Evolutionary conservation across 2,797 vertebrate genomes (phyloP).

Genomic region (Fratercula arctica): DNA sequence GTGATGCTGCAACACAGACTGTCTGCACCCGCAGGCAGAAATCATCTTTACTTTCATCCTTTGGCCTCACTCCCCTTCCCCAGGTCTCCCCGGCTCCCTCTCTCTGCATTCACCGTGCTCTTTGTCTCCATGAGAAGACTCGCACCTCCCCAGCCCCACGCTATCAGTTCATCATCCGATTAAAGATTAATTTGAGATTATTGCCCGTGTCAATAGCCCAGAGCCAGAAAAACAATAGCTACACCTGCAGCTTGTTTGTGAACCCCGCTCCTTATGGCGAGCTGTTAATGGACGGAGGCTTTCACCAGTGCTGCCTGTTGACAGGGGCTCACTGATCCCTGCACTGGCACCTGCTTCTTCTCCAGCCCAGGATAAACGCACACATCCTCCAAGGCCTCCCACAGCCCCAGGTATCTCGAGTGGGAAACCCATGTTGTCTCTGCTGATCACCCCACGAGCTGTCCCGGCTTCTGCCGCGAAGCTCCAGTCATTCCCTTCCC

Average conservation of each 20-base stretch:
- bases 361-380: not conserved
- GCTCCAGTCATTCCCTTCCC: not conserved
- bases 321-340: not conserved
- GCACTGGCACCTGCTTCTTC: slow-evolving; percentile 50
- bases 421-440: accelerated
- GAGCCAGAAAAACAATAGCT: slow-evolving; percentile 52
- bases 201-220: slow-evolving; percentile 19
- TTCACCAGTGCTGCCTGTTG: not conserved
- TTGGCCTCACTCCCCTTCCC: not conserved
- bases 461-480: accelerated
- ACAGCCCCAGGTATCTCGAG: not conserved
- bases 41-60: not conserved
- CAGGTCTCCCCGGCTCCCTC: not conserved
- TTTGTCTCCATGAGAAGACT: not conserved
- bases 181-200: slow-evolving; percentile 67
- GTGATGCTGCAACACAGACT: not conserved
- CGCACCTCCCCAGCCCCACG: not conserved
- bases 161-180: slow-evolving; percentile 12
- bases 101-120: not conserved
- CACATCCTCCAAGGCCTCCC: not conserved
- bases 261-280: slow-evolving; percentile 15
- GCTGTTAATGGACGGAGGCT: slow-evolving; percentile 63
- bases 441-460: not conserved
- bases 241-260: slow-evolving; percentile 74
- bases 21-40: not conserved